Evolutionary conservation across 2,888 invertebrate species (phyloP).

Genomic region (Steinernema scapterisci): DNA sequence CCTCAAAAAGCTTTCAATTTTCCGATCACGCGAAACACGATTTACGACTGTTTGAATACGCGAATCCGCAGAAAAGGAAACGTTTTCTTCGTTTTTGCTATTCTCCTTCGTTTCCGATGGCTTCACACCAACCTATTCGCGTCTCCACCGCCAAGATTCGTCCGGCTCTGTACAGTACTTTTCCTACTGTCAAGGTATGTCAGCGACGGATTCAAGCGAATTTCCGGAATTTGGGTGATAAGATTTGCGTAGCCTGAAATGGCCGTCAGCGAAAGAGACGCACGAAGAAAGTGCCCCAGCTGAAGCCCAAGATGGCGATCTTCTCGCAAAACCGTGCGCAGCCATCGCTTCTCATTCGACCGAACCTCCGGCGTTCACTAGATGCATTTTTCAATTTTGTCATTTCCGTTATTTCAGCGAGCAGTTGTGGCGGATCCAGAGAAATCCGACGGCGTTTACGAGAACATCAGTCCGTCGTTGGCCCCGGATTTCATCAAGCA

Average conservation of each 20-base stretch:
- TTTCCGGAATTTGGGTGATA: too few relatives aligned
- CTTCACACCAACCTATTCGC: constrained; percentile 23
- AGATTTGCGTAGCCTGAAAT: too few relatives aligned
- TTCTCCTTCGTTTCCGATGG: neutral
- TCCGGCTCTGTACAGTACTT: constrained; percentile 27
- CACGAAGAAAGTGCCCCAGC: too few relatives aligned
- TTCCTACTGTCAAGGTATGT: neutral
- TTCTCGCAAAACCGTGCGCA: neutral
- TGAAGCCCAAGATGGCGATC: neutral
- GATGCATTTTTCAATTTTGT: too few relatives aligned
- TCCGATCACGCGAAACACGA: constrained; percentile 10
- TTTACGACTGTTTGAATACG: constrained; percentile 30
- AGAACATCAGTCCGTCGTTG: constrained; percentile 18
- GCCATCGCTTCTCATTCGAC: neutral
- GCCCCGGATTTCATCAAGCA: constrained; percentile 18
- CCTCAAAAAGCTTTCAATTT: neutral
- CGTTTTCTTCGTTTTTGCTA: neutral
- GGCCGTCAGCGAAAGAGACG: too few relatives aligned
- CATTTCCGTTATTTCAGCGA: neutral
- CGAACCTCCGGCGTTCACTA: neutral
- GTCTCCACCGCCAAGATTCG: constrained; percentile 25
- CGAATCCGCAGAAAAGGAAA: constrained; percentile 15
- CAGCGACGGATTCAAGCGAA: too few relatives aligned
- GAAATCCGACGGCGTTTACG: neutral
- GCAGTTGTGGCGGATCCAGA: neutral